Base-by-base conservation (phyloP, 1,140 invertebrate genomes). In the Scaptomyza hsui region DNA sequence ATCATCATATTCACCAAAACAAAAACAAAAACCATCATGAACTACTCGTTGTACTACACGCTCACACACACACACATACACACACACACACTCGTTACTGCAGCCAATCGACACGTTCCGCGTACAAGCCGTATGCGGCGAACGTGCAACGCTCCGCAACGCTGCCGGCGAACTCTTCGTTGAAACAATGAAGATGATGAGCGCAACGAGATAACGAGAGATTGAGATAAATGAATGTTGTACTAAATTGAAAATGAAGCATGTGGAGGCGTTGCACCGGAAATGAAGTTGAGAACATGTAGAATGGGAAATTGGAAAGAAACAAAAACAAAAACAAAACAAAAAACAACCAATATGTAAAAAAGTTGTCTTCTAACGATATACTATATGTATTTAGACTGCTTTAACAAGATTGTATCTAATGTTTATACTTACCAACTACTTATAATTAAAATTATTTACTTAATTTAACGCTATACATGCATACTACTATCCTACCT, bases 71-170 rank as follows among this genome's bases (percentile, higher is more conserved):
- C 26, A 21, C 19, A 2, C 19, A 21, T 4, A 21, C 19, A 21
- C 1, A 1, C 6, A 12, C 32, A n/a, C 12, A 37, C n/a, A 60
- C 29, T 75, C 10, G 18, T 24, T 55, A 19, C 24, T 21, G 48
- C 81, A 91, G 91, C 78, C 91, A 95, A 92, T 95, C 95, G 16
- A 95, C 94, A 57, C 93, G 94, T 85, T 95, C 95, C 74, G 93
- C 93, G 69, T 92, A 95, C 79, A 95, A 95, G 91, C 94, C 94
- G 81, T 95, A 94, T 74, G 90, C 94, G 81, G 85, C 90, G 10
- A 91, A 91, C 74, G 94, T 94, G 79, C 94, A 94, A 92, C 92
- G 94, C 91, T 95, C 94, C 57, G 94, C 94, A 42, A 95, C 94
- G 62, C 92, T 95, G 75, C 94, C 94, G 77, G 94, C 94, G 42